Percentiles rank a stretch among this genome's conserved stretches.
phyloP scores from a whole-genome alignment of 2,888 invertebrate species.

The Drepana falcataria region DNA sequence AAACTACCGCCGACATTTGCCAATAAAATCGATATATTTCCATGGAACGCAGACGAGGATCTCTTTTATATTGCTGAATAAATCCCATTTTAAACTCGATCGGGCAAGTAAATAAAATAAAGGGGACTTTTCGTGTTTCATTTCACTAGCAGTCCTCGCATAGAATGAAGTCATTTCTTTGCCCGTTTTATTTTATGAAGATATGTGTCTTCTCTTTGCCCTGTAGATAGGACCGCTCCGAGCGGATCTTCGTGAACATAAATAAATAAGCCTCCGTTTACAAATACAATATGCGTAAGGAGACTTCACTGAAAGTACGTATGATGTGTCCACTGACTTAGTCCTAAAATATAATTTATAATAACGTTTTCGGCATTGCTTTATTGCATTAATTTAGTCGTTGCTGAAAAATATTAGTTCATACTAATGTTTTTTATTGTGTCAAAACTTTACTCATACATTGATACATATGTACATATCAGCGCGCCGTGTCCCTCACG shows the following conservation, averaged over 20 bases:
- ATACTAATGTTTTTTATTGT: no score
- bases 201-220: conserved; percentile 47
- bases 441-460: no score
- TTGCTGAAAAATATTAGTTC: no score
- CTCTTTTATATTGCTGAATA: conserved; percentile 58
- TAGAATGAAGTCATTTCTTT: conserved; percentile 47
- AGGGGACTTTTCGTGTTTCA: conserved; percentile 57
- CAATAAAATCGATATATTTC: conserved; percentile 29
- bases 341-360: no score
- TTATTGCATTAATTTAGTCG: no score
- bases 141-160: conserved; percentile 37
- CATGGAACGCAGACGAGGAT: conserved; percentile 34
- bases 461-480: no score
- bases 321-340: not conserved
- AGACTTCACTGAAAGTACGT: no score
- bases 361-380: no score
- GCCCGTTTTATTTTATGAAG: conserved; percentile 65
- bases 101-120: conserved; percentile 63
- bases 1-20: conserved; percentile 8
- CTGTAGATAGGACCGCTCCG: conserved; percentile 32
- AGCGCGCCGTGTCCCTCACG: no score
- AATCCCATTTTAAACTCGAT: conserved; percentile 64
- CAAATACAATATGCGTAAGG: conserved; percentile 14
- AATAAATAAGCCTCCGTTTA: conserved; percentile 37
- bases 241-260: conserved; percentile 30